These are phyloP conservation scores for Polyommatus icarus DNA, from an alignment of 2,888 invertebrate species.

Conservation along the genomic window DNA sequence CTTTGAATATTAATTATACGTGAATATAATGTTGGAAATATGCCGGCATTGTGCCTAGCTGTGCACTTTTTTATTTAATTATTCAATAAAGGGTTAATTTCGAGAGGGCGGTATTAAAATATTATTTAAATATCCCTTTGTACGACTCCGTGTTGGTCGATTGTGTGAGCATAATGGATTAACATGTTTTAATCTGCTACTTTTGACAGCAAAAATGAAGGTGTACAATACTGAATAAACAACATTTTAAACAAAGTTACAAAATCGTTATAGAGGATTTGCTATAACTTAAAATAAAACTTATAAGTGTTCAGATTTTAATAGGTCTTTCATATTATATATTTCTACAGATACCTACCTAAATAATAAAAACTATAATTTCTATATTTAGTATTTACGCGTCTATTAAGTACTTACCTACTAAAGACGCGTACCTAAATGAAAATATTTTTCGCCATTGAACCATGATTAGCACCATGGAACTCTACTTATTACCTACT, in stretches of 20 bases:
- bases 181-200: constrained; percentile 12
- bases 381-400: no score
- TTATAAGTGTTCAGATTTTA: neutral
- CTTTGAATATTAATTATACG: constrained; percentile 74
- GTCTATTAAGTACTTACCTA: no score
- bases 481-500: no score
- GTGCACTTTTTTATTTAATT: constrained; percentile 48
- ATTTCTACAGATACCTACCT: no score
- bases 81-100: constrained; percentile 46
- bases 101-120: constrained; percentile 37
- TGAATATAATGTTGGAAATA: constrained; percentile 53
- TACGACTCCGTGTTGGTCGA: neutral
- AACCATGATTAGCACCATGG: no score
- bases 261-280: neutral
- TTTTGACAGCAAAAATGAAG: neutral
- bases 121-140: constrained; percentile 32
- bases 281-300: neutral
- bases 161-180: constrained; percentile 31
- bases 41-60: constrained; percentile 46
- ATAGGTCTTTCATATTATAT: no score
- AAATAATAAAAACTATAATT: no score
- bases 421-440: no score
- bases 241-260: neutral
- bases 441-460: neutral
- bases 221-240: constrained; percentile 11